Percentiles rank a stretch among this genome's conserved stretches.
phyloP scores from a whole-genome alignment of 2,888 invertebrate species.

The Crocallis elinguaria region DNA sequence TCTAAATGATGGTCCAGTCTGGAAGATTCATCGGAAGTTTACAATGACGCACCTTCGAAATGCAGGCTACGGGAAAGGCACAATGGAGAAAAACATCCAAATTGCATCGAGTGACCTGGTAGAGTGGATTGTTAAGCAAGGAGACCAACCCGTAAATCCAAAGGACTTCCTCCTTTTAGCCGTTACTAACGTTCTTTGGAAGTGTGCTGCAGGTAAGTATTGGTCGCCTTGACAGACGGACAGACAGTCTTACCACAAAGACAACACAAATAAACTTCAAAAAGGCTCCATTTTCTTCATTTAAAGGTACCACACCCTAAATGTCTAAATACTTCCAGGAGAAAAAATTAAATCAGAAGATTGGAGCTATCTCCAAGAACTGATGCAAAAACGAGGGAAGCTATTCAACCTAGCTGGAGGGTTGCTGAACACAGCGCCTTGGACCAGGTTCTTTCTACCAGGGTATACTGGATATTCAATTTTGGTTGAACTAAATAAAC shows the following conservation, averaged over 20 bases:
- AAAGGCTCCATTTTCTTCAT: no score
- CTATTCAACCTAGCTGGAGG: constrained; percentile 85
- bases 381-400: constrained; percentile 44
- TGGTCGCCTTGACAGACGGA: no score
- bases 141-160: background rate
- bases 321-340: background rate
- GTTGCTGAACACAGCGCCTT: constrained; percentile 85
- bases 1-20: constrained; percentile 84
- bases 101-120: background rate
- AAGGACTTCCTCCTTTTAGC: constrained; percentile 77
- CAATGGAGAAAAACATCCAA: constrained; percentile 78
- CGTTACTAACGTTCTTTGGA: constrained; percentile 86
- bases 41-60: constrained; percentile 81
- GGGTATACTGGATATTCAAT: constrained; percentile 80
- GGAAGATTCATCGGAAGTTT: constrained; percentile 85
- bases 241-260: no score
- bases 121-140: background rate
- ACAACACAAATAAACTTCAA: no score
- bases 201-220: constrained; percentile 50
- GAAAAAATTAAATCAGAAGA: constrained; percentile 8
- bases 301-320: no score
- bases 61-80: constrained; percentile 80
- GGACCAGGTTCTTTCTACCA: constrained; percentile 83
- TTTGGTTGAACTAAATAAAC: constrained; percentile 62
- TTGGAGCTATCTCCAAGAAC: background rate